Percentiles rank a stretch among this genome's conserved stretches.
Evolutionary conservation across 2,113 vertebrate genomes (phyloP).

Genomic region (Grammomys dolichurus): DNA sequence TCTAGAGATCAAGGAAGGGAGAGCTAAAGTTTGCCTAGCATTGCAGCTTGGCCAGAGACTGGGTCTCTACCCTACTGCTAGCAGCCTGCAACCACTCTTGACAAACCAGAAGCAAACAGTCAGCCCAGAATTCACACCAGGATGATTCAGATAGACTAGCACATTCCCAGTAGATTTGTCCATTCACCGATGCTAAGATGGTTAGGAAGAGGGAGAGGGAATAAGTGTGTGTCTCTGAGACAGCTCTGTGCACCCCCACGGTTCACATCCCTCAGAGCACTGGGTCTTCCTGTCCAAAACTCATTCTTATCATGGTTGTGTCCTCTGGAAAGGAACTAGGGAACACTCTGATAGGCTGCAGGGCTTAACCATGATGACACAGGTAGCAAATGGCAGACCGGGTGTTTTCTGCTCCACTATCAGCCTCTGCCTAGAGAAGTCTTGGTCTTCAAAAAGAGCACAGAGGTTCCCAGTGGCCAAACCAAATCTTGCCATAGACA

Average conservation of each 20-base stretch:
- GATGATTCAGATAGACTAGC: not conserved
- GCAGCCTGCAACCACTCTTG: not conserved
- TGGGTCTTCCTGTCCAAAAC: not conserved
- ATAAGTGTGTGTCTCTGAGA: not conserved
- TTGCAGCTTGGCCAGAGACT: not conserved
- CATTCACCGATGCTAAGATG: fast-evolving
- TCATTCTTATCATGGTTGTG: not conserved
- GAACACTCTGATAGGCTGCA: not conserved
- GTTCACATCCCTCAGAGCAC: not conserved
- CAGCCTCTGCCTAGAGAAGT: not conserved
- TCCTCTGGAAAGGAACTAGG: not conserved
- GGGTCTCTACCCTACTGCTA: not conserved
- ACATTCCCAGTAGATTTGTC: fast-evolving
- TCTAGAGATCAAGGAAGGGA: not conserved
- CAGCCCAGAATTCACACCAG: not conserved
- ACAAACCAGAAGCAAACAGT: not conserved
- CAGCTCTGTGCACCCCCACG: not conserved
- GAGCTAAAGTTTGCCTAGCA: not conserved
- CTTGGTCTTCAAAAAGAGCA: not conserved
- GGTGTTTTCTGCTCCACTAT: not conserved
- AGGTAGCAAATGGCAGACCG: not conserved
- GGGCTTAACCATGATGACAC: not conserved
- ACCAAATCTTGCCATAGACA: not conserved
- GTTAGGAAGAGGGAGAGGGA: not conserved
- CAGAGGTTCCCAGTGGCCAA: not conserved